Evolutionary conservation across 2,113 vertebrate species (phyloP).

Genomic region (Vanacampus margaritifer): DNA sequence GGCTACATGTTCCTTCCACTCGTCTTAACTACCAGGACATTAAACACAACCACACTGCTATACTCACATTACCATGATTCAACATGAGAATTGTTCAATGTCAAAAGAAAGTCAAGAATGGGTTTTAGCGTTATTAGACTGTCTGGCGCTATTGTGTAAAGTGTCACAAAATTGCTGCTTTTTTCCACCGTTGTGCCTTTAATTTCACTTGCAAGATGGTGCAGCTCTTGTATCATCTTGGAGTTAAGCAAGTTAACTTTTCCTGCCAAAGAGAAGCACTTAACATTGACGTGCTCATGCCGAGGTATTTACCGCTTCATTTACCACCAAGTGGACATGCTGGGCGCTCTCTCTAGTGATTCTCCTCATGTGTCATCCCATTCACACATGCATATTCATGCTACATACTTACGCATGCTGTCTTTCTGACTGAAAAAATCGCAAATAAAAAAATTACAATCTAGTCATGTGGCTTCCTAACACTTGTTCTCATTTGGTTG

Average conservation of each 20-base stretch:
- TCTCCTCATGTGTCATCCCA: background rate
- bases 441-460: too few relatives aligned
- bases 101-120: constrained; percentile 57
- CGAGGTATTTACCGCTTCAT: constrained; percentile 47
- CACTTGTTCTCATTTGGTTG: constrained; percentile 28
- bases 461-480: constrained; percentile 1
- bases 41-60: constrained; percentile 42
- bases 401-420: constrained; percentile 11
- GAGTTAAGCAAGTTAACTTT: constrained; percentile 38
- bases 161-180: constrained; percentile 13
- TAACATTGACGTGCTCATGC: constrained; percentile 38
- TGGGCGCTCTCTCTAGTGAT: constrained; percentile 11
- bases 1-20: constrained; percentile 45
- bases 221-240: constrained; percentile 5
- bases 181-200: background rate
- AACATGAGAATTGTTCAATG: constrained; percentile 46
- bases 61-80: constrained; percentile 37
- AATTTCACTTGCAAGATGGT: constrained; percentile 7
- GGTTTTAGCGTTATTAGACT: constrained; percentile 44
- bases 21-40: constrained; percentile 36
- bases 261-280: constrained; percentile 28
- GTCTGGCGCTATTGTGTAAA: constrained; percentile 23
- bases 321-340: constrained; percentile 39
- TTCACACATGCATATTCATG: constrained; percentile 25
- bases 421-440: constrained; percentile 7